Evolutionary conservation across 2,113 vertebrate genomes (phyloP).

Genomic region (Trinectes maculatus): DNA sequence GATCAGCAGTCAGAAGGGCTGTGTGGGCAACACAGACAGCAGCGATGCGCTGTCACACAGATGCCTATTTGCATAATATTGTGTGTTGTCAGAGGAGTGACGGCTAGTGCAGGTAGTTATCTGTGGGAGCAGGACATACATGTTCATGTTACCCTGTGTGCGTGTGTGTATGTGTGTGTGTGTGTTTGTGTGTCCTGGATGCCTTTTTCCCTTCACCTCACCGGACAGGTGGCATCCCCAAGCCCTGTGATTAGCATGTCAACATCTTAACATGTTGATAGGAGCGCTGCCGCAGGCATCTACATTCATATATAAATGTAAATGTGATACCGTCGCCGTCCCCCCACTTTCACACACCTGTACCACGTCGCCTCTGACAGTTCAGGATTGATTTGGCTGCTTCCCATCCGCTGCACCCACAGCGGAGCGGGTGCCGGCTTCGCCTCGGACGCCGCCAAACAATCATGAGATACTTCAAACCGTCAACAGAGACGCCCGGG

Average conservation of each 20-base stretch:
- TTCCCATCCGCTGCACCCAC: slow-evolving; percentile 59
- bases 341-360: slow-evolving; percentile 58
- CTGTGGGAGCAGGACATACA: slow-evolving; percentile 57
- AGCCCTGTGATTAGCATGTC: slow-evolving; percentile 85
- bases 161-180: slow-evolving; percentile 28
- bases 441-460: slow-evolving; percentile 59
- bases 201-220: slow-evolving; percentile 64
- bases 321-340: slow-evolving; percentile 62
- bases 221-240: slow-evolving; percentile 79
- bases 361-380: slow-evolving; percentile 71
- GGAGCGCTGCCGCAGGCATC: slow-evolving; percentile 66
- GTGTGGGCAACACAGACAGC: slow-evolving; percentile 35
- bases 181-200: slow-evolving; percentile 30
- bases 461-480: slow-evolving; percentile 58
- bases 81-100: slow-evolving; percentile 80
- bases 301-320: slow-evolving; percentile 86
- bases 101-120: slow-evolving; percentile 73
- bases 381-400: slow-evolving; percentile 78
- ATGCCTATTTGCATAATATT: slow-evolving; percentile 81
- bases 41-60: slow-evolving; percentile 57
- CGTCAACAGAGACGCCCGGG: slow-evolving; percentile 22
- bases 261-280: slow-evolving; percentile 81
- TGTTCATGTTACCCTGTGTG: slow-evolving; percentile 43
- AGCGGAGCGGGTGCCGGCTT: slow-evolving; percentile 40
- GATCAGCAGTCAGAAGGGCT: slow-evolving; percentile 69